A percentile compares a stretch with the other conserved stretches of the same genome.
phyloP scores from a whole-genome alignment of 2,797 vertebrate species.

The Alfaro cultratus region DNA sequence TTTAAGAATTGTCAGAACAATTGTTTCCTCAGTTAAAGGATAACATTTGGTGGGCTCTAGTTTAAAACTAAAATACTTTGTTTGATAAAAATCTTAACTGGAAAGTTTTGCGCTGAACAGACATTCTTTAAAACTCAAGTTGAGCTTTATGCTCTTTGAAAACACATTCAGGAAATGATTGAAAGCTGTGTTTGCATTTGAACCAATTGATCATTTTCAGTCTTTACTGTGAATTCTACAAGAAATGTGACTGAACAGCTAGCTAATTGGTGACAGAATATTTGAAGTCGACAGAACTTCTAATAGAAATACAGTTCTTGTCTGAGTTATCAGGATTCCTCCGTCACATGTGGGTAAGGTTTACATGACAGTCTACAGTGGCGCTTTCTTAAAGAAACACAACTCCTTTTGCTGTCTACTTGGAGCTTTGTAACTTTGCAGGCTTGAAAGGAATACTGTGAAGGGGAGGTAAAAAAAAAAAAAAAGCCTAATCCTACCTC shows the following conservation, averaged over 20 bases:
- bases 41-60: background rate
- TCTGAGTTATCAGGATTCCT: background rate
- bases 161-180: background rate
- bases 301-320: background rate
- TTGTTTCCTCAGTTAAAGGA: background rate
- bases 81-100: background rate
- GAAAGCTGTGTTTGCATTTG: background rate
- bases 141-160: background rate
- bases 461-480: background rate
- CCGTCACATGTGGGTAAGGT: background rate
- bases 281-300: background rate
- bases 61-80: background rate
- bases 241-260: conserved; percentile 14
- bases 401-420: conserved; percentile 6
- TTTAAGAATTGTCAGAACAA: background rate
- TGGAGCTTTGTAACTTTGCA: conserved; percentile 1
- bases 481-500: background rate
- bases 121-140: background rate
- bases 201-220: background rate
- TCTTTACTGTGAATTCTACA: background rate
- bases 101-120: background rate
- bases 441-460: background rate
- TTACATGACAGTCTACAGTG: background rate
- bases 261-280: conserved; percentile 27
- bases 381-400: background rate